A percentile compares a stretch with the other conserved stretches of the same genome.
These are phyloP conservation scores for Podocnemis expansa DNA, from an alignment of 2,113 vertebrate species.

Conservation along the genomic window DNA sequence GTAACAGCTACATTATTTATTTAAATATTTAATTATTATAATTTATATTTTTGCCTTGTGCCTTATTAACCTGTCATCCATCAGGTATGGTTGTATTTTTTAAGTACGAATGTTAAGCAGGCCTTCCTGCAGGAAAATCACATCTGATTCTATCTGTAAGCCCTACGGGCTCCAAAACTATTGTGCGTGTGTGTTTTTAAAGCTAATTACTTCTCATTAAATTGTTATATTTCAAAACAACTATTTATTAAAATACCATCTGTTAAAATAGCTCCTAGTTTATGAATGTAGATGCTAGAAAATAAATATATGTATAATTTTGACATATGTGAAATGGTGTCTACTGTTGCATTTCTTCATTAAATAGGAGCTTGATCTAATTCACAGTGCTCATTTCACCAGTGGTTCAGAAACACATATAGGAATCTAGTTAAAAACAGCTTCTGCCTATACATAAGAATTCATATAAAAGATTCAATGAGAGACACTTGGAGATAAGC, in stretches of 20 bases:
- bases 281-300: background rate
- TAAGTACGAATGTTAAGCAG: background rate
- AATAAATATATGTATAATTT: constrained; percentile 49
- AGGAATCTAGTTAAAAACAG: background rate
- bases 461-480: background rate
- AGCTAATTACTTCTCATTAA: constrained; percentile 23
- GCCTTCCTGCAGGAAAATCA: constrained; percentile 65
- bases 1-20: constrained; percentile 72
- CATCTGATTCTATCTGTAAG: constrained; percentile 77
- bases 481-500: background rate
- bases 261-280: background rate
- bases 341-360: background rate
- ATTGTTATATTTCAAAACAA: constrained; percentile 47
- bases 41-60: constrained; percentile 67
- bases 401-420: background rate
- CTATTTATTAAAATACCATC: constrained; percentile 75
- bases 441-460: rapidly evolving
- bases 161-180: constrained; percentile 76
- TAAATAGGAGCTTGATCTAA: background rate
- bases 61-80: constrained; percentile 45
- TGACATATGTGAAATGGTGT: background rate
- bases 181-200: background rate
- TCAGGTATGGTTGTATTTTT: constrained; percentile 18
- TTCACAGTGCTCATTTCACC: background rate
- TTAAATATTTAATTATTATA: constrained; percentile 77